Base-by-base conservation (phyloP, 2,113 vertebrate genomes). In the Aphelocoma coerulescens region DNA sequence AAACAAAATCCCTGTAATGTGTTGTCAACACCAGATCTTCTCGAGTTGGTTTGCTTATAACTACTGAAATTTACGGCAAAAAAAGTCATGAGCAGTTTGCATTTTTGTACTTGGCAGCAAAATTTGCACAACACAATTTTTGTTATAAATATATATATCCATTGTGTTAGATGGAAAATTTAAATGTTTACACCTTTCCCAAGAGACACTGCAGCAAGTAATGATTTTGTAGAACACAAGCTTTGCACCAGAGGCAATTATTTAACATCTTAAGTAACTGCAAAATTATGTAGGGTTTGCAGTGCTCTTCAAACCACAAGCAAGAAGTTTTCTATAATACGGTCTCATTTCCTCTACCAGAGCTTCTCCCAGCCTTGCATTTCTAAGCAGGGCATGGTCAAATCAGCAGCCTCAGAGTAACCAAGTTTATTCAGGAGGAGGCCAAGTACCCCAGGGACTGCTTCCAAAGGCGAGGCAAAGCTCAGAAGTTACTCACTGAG, bases 221-320 rank as follows among this genome's bases (percentile, higher is more conserved):
- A 68, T 21, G 46, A 28, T 88, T 95, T 79, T 85, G 88, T 43
- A 85, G 46, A 82, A 83, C 5, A 19, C 44, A 68, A 87, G 55
- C 69, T 87, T 92, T 77, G 44, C 59, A 69, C 76, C 66, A 67
- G 83, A 85, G 82, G 66, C 89, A 91, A 90, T 90, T 77, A 79
- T 48, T 95, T 74, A 91, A 80, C 79, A 44, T 58, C 63, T 83
- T 74, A 85, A 93, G 51, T 58, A 86, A 85, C 68, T 74, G 58
- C 66, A 89, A 46, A 76, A 89, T 85, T 73, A 66, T 3, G 30
- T n/a, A 43, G 66, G 49, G 37, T 16, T 82, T 90, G 78, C 67
- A 76, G 35, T 0, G 12, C 78, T 85, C 77, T 69, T 83, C 58
- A 92, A 89, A 91, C 73, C 81, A 72, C 91, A 78, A 55, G 51